These are phyloP conservation scores for Sminthurides bifidus DNA, from an alignment of 1,140 invertebrate genomes.

Conservation along the genomic window DNA sequence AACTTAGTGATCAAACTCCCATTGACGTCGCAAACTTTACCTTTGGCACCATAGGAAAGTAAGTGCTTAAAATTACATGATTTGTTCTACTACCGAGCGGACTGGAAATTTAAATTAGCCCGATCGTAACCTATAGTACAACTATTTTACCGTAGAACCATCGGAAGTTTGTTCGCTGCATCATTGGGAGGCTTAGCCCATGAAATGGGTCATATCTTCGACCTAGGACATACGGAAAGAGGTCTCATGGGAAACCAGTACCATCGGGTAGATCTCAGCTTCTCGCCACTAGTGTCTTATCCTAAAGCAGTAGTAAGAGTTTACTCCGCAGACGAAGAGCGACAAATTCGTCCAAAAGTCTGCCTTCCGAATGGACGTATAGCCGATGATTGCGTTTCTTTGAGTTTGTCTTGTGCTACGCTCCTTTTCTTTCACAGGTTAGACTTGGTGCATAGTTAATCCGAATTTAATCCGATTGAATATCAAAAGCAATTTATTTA, in stretches of 20 bases:
- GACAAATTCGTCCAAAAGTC: slow-evolving; percentile 22
- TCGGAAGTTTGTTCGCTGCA: slow-evolving; percentile 79
- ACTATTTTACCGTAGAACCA: slow-evolving; percentile 48
- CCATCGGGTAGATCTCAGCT: slow-evolving; percentile 57
- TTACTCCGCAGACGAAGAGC: slow-evolving; percentile 5
- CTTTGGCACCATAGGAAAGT: slow-evolving; percentile 1
- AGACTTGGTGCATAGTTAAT: neutral
- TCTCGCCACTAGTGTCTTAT: slow-evolving; percentile 22
- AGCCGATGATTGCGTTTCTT: slow-evolving; percentile 20
- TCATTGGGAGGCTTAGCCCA: slow-evolving; percentile 86
- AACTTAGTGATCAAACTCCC: slow-evolving; percentile 1
- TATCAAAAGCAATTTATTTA: neutral
- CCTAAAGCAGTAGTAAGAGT: slow-evolving; percentile 7
- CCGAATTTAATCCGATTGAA: neutral
- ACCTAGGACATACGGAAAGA: slow-evolving; percentile 75
- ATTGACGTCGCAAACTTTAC: slow-evolving; percentile 5
- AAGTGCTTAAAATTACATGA: slow-evolving; percentile 5
- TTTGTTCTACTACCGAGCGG: neutral
- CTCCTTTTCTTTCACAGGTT: slow-evolving; percentile 24
- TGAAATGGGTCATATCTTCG: slow-evolving; percentile 88
- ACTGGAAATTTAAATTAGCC: too few relatives aligned
- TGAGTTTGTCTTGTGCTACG: slow-evolving; percentile 23
- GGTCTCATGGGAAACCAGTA: slow-evolving; percentile 93
- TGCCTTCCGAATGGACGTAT: slow-evolving; percentile 21
- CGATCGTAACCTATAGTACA: neutral